Evolutionary conservation across 2,888 invertebrate genomes (phyloP), one percentile per base, ranked within the genome.

Genomic region (Choreutis nemorana): DNA sequence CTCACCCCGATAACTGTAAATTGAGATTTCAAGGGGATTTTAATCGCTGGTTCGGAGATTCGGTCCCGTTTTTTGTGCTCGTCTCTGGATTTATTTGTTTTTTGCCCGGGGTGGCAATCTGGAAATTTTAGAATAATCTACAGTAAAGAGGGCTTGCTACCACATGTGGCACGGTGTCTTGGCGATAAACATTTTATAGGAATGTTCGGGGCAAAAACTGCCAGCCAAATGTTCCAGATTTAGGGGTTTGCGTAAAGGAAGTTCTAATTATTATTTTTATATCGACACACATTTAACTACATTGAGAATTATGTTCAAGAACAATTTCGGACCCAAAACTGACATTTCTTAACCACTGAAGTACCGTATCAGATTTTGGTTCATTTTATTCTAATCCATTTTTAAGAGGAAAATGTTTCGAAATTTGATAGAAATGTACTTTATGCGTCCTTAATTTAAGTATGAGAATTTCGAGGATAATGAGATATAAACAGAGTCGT

Each of bases 121-220:
- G 78, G 75, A 70, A 59, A 68, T 72, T 75, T 73, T 64, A 59
- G 70, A 68, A 71, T 72, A 68, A 77, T 75, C 73, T 70, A 54
- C 48, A 50, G 49, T 62, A 60, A 61, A 66, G 71, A 65, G 68
- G 65, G 57, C 54, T 55, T n/a, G 62, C 46, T 30, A 46, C 54
- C 75, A 77, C 77, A 77, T 77, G 77, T 75, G 75, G 54, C 35
- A 45, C 47, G 52, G 52, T 45, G 53, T 41, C 45, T 46, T 56
- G 64, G 67, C 55, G 77, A 78, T 78, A 77, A 78, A 78, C 75
- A 78, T 77, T 78, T 78, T 77, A 78, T 78, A 68, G 71, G 75
- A 75, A 77, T 75, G 67, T 70, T 59, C 50, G 52, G 54, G 56
- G 66, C 73, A 77, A 78, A 78, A 78, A 77, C 64, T 64, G 47